These are phyloP conservation scores for Dioctria rufipes DNA, from an alignment of 2,888 invertebrate species.

Conservation along the genomic window DNA sequence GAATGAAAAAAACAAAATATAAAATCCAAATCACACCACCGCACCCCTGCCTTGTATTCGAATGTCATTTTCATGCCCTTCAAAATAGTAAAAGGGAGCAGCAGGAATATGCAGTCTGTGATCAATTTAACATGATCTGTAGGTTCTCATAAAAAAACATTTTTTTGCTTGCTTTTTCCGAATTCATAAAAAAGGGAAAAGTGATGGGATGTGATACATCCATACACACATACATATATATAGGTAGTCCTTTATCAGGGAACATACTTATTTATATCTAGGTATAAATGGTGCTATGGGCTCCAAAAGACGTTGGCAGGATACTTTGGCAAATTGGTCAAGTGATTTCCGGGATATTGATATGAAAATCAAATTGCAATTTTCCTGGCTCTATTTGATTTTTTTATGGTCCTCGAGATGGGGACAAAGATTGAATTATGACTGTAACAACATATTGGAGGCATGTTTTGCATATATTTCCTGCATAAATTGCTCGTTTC, in stretches of 20 bases:
- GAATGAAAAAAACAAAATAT: slow-evolving; percentile 49
- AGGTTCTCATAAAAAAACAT: slow-evolving; percentile 17
- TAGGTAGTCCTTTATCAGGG: neutral
- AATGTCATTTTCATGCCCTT: slow-evolving; percentile 41
- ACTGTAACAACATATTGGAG: slow-evolving; percentile 40
- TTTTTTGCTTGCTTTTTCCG: slow-evolving; percentile 14
- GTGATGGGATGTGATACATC: slow-evolving; percentile 25
- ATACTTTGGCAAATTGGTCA: slow-evolving; percentile 57
- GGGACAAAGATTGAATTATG: slow-evolving; percentile 39
- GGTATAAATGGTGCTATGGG: slow-evolving; percentile 2
- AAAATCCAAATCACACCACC: slow-evolving; percentile 33
- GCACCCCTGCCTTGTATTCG: slow-evolving; percentile 18
- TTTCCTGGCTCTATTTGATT: slow-evolving; percentile 30
- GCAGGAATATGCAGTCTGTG: slow-evolving; percentile 23
- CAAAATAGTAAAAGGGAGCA: slow-evolving; percentile 1
- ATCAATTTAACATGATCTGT: slow-evolving; percentile 53
- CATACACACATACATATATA: neutral
- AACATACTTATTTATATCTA: too few species aligned
- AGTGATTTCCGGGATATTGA: slow-evolving; percentile 59
- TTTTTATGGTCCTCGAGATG: slow-evolving; percentile 14
- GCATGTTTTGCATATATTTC: slow-evolving; percentile 31
- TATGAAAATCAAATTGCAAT: slow-evolving; percentile 59
- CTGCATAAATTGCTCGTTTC: slow-evolving; percentile 13
- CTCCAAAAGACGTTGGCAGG: slow-evolving; percentile 33
- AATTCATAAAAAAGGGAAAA: slow-evolving; percentile 46